phyloP scores from a whole-genome alignment of 2,888 invertebrate species.

The Danaus chrysippus region DNA sequence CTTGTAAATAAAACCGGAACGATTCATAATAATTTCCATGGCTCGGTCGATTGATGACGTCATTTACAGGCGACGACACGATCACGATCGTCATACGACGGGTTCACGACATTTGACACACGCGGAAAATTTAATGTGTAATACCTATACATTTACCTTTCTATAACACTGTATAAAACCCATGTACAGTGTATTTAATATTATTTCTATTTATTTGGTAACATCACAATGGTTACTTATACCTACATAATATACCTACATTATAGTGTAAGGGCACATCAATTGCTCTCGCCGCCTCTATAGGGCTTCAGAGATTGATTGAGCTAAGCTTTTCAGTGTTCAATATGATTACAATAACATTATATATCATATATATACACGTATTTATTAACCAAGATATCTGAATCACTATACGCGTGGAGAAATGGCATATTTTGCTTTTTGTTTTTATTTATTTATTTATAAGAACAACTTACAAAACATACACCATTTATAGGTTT shows the following conservation, averaged over 20 bases:
- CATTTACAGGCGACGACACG: conserved; percentile 16
- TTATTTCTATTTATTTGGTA: background rate
- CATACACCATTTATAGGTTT: no score
- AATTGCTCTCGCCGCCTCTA: conserved; percentile 33
- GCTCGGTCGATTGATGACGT: conserved; percentile 1
- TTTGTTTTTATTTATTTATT: no score
- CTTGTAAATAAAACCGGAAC: background rate
- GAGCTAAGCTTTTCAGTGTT: conserved; percentile 27
- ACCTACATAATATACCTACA: no score
- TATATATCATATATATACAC: background rate
- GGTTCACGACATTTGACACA: conserved; percentile 17
- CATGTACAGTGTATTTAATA: background rate
- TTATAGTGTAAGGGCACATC: conserved; percentile 15
- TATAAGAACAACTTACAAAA: no score
- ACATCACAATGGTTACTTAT: background rate
- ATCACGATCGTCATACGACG: conserved; percentile 24
- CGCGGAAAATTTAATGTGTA: conserved; percentile 12
- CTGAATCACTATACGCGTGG: no score
- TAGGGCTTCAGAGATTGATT: conserved; percentile 38
- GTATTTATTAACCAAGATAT: no score
- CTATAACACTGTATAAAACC: background rate
- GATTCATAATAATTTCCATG: background rate
- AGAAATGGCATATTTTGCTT: no score
- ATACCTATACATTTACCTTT: conserved; percentile 3
- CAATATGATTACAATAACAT: conserved; percentile 19